phyloP scores from a whole-genome alignment of 2,797 vertebrate genomes.

The Coregonus sp. region DNA sequence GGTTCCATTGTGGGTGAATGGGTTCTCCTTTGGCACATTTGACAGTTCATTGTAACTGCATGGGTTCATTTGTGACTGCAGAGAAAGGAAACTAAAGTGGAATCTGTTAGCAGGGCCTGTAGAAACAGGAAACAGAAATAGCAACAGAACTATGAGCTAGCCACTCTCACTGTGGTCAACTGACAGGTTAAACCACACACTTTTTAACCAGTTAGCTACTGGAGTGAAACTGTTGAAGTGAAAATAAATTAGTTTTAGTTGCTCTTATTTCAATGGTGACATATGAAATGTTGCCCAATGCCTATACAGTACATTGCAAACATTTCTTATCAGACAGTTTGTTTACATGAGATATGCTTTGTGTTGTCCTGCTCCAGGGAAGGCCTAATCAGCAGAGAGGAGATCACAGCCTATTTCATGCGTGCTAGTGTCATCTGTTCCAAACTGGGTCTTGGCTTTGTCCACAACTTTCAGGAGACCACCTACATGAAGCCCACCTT shows the following conservation, averaged over 20 bases:
- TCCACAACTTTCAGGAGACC: slow-evolving; percentile 95
- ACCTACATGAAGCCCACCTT: slow-evolving; percentile 96
- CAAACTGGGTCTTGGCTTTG: slow-evolving; percentile 91
- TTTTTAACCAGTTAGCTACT: background rate
- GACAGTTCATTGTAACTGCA: slow-evolving; percentile 29
- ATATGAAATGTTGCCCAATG: background rate
- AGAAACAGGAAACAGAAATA: slow-evolving; percentile 65
- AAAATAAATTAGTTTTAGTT: background rate
- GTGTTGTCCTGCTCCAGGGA: slow-evolving; percentile 72
- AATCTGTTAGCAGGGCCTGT: slow-evolving; percentile 52
- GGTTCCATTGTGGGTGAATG: background rate
- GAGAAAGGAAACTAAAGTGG: slow-evolving; percentile 54
- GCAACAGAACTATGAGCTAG: slow-evolving; percentile 37
- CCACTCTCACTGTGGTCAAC: background rate
- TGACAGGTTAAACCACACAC: background rate
- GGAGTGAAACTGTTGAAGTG: background rate
- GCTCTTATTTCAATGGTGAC: background rate
- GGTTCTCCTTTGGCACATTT: slow-evolving; percentile 14
- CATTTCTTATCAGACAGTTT: background rate
- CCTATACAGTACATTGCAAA: background rate
- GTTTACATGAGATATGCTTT: background rate
- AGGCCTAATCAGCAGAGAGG: slow-evolving; percentile 89
- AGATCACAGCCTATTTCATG: slow-evolving; percentile 97
- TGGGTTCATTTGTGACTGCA: slow-evolving; percentile 34
- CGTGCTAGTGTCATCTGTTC: slow-evolving; percentile 94